Evolutionary conservation across 1,140 invertebrate species (phyloP), one percentile per base, ranked within the genome.

Genomic region (Trichonephila inaurata): DNA sequence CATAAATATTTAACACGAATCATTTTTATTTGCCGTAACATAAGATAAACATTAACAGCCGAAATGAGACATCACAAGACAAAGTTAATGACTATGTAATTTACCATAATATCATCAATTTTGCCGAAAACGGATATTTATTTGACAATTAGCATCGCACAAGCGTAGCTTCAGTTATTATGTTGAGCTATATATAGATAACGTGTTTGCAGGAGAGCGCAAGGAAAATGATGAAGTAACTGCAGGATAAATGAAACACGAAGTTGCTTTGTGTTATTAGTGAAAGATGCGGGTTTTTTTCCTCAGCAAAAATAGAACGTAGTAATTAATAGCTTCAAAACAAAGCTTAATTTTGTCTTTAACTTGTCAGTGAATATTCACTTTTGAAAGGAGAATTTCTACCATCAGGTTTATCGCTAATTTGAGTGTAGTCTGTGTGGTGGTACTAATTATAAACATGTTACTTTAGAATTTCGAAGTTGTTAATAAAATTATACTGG

Each of bases 31-130:
- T 40, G 40, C 81, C 81, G 40, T 21, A 33, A 82, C 8, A 33
- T 33, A 72, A 72, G n/a, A 82, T 44, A 83, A 83, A 83, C 7
- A 58, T 58, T 51, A 51, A 83, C 19, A 40, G 40, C 19, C 81
- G 28, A 51, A 83, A 82, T 40, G 81, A 83, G 51, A 83, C 51
- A 58, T 83, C 81, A 19, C 19, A 44, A 83, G n/a, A 83, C 81
- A 83, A 83, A 83, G 81, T 83, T 83, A 83, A 83, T 83, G 81
- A 58, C 81, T 33, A 83, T 16, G 81, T 83, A 83, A 83, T 83
- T 83, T 83, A 83, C 24, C 81, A 40, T 83, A 40, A 51, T 83
- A 40, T n/a, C 81, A 83, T 83, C 51, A 83, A 83, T 83, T 83
- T 83, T 51, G 10, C 18, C 1, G 81, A 51, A 69, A 83, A 83